Evolutionary conservation across 2,113 vertebrate genomes (phyloP), one percentile per base, ranked within the genome.

Genomic region (Odocoileus hemionus): DNA sequence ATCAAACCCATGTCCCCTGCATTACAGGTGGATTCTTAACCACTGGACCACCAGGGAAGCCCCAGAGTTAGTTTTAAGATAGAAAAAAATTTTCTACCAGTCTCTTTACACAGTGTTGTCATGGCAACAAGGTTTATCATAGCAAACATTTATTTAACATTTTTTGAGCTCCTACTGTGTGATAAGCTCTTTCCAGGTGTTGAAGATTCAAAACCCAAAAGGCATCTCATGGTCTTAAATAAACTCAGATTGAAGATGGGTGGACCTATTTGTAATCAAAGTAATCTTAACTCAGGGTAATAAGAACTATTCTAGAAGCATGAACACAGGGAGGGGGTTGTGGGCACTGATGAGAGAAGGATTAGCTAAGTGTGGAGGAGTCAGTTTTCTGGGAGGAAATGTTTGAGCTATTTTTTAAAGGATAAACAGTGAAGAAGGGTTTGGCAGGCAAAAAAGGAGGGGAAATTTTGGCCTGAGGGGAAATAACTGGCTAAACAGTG

Each of bases 261-360:
- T 15, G 57, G 39, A 86, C n/a, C 58, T 89, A 67, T 76, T 67
- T 96, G 39, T 91, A 89, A 91, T 89, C 78, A 91, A 93, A 88
- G 57, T 91, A 61, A 78, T 92, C 26, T 76, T 76, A 92, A 86
- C 58, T 94, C 54, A 61, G n/a, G 8, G 36, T 88, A 55, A 86
- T 86, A 83, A 84, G 43, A 88, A n/a, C 45, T 88, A 58, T 80
- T 91, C 85, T 64, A 70, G 58, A 76, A 80, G 43, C 13, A 25
- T 64, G 55, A 93, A 55, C 5, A 7, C 8, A 9, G 15, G 11
- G 13, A 74, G 26, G 23, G 36, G 2, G 4, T 82, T 55, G 28
- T 10, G 39, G 45, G 12, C 11, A 70, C 76, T 45, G n/a, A 58
- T 9, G 30, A 76, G 47, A 85, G 36, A 96, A 61, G 70, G 43